These are phyloP conservation scores for Aphaenogaster floridana DNA, from an alignment of 1,140 invertebrate species.

Conservation along the genomic window DNA sequence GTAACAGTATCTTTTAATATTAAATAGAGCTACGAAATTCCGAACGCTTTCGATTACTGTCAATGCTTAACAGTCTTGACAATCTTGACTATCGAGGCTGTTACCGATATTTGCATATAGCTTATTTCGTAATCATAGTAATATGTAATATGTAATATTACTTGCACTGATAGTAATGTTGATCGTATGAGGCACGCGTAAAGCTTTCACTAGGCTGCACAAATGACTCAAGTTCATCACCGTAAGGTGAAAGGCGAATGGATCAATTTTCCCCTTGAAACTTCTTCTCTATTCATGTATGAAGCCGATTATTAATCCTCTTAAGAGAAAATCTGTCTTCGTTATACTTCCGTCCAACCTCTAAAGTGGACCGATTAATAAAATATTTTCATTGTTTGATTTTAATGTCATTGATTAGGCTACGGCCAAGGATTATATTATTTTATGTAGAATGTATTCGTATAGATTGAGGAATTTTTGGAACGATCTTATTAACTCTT, in stretches of 20 bases:
- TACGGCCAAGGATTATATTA: constrained; percentile 12
- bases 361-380: background rate
- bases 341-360: background rate
- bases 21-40: constrained; percentile 45
- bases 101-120: constrained; percentile 22
- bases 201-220: constrained; percentile 37
- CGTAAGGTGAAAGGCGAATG: background rate
- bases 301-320: constrained; percentile 12
- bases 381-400: constrained; percentile 41
- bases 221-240: constrained; percentile 24
- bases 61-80: constrained; percentile 10
- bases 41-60: constrained; percentile 38
- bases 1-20: constrained; percentile 32
- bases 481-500: constrained; percentile 21
- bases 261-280: constrained; percentile 2
- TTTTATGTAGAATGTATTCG: constrained; percentile 9
- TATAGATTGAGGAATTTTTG: background rate
- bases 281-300: background rate
- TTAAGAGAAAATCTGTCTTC: constrained; percentile 7
- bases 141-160: background rate
- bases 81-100: constrained; percentile 1
- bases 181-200: constrained; percentile 41
- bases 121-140: constrained; percentile 8
- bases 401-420: constrained; percentile 19
- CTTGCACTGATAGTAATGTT: constrained; percentile 37